Base-by-base conservation (phyloP, 2,888 invertebrate species). In the Siphlonurus alternatus region DNA sequence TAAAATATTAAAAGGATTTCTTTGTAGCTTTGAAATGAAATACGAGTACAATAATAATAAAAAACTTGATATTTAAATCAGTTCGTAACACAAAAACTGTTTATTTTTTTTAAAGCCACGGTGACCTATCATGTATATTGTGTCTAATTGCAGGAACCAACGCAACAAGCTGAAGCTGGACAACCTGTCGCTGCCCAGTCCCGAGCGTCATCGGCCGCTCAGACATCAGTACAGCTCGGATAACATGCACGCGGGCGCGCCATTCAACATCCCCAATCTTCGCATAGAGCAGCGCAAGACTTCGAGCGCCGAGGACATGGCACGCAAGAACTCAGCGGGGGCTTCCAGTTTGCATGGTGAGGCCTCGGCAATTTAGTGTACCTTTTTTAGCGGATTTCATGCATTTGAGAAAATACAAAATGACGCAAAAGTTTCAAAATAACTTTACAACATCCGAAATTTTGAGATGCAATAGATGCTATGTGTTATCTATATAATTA, bases 251-350 rank as follows among this genome's bases (percentile, higher is more conserved):
- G 88, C 84, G 19, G 22, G 56, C 20, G 87, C 87, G 23, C 87
- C 88, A 0, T 92, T 92, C 77, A 89, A 88, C 74, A 91, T 93
- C 70, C 92, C 92, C n/a, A 90, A 90, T 76, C 77, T 91, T 69
- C 84, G 89, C 64, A 87, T 91, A 67, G 90, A 91, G 72, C 88
- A 89, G 72, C 83, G 92, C 69, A 93, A 93, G 76, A 92, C 93
- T 1, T 90, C 90, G 60, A 91, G 90, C 70, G 92, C 93, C 3
- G 93, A 93, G 74, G 90, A 93, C 72, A 91, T 93, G 89, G 90
- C 89, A 23, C 82, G 90, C 71, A 90, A 91, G 75, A 90, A 89
- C 74, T 91, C 91, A 7, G 84, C 86, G 72, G 86, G 88, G 19
- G 56, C 56, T 18, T 20, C 56, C 7, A 56, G 56, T 56, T 56